phyloP scores from a whole-genome alignment of 2,888 invertebrate species.

The Odiellus spinosus region DNA sequence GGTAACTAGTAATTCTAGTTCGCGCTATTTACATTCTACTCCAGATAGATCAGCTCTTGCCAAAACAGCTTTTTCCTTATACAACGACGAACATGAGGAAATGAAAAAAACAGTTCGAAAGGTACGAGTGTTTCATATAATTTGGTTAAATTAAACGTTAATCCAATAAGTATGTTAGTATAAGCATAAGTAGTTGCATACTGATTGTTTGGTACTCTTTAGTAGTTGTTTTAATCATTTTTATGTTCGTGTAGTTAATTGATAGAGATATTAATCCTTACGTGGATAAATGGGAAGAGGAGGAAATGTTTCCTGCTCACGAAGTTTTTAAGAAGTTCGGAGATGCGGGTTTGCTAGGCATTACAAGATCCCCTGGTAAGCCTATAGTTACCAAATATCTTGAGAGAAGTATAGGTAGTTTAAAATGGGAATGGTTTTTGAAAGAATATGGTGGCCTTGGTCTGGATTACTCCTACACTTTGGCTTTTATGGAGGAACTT shows the following conservation, averaged over 20 bases:
- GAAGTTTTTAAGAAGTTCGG: slow-evolving; percentile 38
- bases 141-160: too few species aligned
- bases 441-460: slow-evolving; percentile 40
- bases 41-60: neutral
- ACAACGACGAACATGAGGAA: slow-evolving; percentile 12
- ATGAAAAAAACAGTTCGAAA: slow-evolving; percentile 13
- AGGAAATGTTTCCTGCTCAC: slow-evolving; percentile 36
- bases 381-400: too few species aligned
- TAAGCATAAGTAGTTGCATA: too few species aligned
- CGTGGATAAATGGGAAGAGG: slow-evolving; percentile 38
- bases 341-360: slow-evolving; percentile 37
- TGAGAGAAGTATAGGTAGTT: neutral
- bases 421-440: neutral
- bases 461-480: slow-evolving; percentile 37
- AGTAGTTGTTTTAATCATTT: too few species aligned
- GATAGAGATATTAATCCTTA: slow-evolving; percentile 38
- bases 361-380: slow-evolving; percentile 35
- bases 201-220: too few species aligned
- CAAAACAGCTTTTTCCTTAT: slow-evolving; percentile 3
- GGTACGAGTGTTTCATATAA: slow-evolving; percentile 2
- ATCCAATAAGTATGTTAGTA: too few species aligned
- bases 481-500: slow-evolving; percentile 38
- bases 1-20: too few species aligned
- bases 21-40: too few species aligned
- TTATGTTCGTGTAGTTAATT: slow-evolving; percentile 28